Evolutionary conservation across 2,888 invertebrate species (phyloP).

Genomic region (Cheilosia vernalis): DNA sequence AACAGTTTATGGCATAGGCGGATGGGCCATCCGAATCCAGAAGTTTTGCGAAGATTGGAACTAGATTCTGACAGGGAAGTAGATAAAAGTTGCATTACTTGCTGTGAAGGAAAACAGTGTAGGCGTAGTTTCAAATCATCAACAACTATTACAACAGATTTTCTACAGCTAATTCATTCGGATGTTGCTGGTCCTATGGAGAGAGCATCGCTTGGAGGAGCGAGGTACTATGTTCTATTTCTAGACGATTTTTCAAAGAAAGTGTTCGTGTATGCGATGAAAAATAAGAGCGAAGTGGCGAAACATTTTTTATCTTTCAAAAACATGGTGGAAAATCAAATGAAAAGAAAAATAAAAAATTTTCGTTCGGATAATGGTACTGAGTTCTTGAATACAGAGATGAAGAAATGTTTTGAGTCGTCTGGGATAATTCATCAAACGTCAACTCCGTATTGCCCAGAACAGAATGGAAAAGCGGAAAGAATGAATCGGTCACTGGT

Average conservation of each 20-base stretch:
- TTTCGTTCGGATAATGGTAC: conserved; percentile 30
- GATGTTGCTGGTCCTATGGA: conserved; percentile 2
- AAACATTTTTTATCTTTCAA: conserved; percentile 23
- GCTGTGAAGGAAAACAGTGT: conserved; percentile 4
- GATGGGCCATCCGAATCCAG: background rate
- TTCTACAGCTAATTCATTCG: conserved; percentile 11
- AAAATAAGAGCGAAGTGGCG: background rate
- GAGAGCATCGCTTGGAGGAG: conserved; percentile 3
- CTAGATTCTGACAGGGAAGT: too few species aligned
- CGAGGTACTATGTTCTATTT: conserved; percentile 14
- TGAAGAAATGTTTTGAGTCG: conserved; percentile 14
- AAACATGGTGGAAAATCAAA: conserved; percentile 24
- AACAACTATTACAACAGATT: background rate
- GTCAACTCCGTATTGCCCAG: conserved; percentile 10
- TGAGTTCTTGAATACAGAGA: conserved; percentile 9
- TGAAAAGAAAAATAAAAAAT: conserved; percentile 29
- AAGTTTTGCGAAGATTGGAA: background rate
- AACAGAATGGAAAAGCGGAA: conserved; percentile 19
- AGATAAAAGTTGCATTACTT: background rate
- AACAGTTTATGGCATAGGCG: conserved; percentile 3
- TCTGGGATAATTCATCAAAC: conserved; percentile 28
- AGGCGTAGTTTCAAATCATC: background rate
- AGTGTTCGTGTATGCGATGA: conserved; percentile 11
- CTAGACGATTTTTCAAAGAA: conserved; percentile 17
- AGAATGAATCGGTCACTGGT: conserved; percentile 66